Evolutionary conservation across 2,797 vertebrate species (phyloP).

Genomic region (Mastacembelus armatus): DNA sequence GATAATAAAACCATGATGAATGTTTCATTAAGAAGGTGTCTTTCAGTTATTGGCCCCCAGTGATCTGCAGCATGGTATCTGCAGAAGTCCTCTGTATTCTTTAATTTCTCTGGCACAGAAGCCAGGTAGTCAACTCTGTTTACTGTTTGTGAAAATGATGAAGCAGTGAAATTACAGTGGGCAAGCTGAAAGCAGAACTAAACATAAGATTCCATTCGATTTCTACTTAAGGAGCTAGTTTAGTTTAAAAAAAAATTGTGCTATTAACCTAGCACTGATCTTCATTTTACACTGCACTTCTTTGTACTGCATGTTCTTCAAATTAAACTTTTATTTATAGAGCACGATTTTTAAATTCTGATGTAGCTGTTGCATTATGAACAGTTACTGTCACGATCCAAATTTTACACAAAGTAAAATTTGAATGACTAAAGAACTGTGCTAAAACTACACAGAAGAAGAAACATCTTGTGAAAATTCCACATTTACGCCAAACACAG

Average conservation of each 20-base stretch:
- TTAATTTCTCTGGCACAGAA: too few relatives aligned
- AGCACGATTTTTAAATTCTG: not conserved
- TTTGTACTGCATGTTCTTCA: not conserved
- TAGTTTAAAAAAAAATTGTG: not conserved
- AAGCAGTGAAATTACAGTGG: constrained; percentile 4
- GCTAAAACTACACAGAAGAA: not conserved
- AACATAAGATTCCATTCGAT: not conserved
- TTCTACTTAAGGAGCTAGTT: not conserved
- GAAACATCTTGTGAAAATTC: not conserved
- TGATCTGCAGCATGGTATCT: not conserved
- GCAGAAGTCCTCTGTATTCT: not conserved
- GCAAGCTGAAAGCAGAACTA: not conserved
- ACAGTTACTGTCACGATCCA: not conserved
- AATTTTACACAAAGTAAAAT: constrained; percentile 3
- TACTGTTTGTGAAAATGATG: not conserved
- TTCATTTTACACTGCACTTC: not conserved
- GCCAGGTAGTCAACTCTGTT: constrained; percentile 12
- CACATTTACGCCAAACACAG: constrained; percentile 43
- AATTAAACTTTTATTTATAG: not conserved
- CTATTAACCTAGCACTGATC: too few relatives aligned
- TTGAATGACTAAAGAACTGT: constrained; percentile 7
- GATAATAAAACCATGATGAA: constrained; percentile 26
- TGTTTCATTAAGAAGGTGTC: constrained; percentile 19
- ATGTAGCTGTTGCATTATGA: not conserved
- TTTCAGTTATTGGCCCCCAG: constrained; percentile 13